Evolutionary conservation across 2,113 vertebrate species (phyloP), one percentile per base, ranked within the genome.

Genomic region (Mormyrus iriodes): DNA sequence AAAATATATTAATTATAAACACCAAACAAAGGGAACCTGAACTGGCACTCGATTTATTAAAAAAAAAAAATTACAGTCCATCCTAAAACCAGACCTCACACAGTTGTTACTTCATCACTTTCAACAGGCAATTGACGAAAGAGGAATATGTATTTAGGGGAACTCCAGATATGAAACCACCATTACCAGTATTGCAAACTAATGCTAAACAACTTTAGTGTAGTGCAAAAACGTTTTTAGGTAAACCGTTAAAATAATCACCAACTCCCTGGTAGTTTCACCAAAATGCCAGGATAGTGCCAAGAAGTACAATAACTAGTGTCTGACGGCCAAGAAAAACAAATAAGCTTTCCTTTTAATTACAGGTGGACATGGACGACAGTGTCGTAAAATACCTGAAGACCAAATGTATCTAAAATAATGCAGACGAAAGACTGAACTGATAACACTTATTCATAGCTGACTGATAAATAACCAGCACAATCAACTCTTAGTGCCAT

Each of bases 401-500:
- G 44, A 84, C 24, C 42, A 10, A 42, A 24, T 3, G 17, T 10
- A 53, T 39, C 15, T 19, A 86, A 86, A 86, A 86, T 35, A 55
- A 86, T 53, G 15, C 31, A 55, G 24, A 53, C n/a, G 48, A 52
- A 52, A 35, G 5, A 13, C 27, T 27, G 31, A 86, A 86, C 21
- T 4, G 85, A 79, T 53, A 10, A 53, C 51, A 35, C 46, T 86
- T 55, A 53, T 52, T 85, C 42, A 82, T 0, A 53, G 85, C 83
- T 82, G 82, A 90, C 53, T 24, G 44, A 52, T 86, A 73, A 65
- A 44, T 88, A 82, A 86, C 48, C 44, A 24, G 69, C 42, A 52
- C 86, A 48, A 90, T 90, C 84, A 85, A 88, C 53, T 89, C 73
- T 61, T 69, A 88, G n/a, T 90, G 42, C 46, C 87, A 84, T 88